phyloP scores from a whole-genome alignment of 2,113 vertebrate species.

The Sphaerodactylus townsendi region DNA sequence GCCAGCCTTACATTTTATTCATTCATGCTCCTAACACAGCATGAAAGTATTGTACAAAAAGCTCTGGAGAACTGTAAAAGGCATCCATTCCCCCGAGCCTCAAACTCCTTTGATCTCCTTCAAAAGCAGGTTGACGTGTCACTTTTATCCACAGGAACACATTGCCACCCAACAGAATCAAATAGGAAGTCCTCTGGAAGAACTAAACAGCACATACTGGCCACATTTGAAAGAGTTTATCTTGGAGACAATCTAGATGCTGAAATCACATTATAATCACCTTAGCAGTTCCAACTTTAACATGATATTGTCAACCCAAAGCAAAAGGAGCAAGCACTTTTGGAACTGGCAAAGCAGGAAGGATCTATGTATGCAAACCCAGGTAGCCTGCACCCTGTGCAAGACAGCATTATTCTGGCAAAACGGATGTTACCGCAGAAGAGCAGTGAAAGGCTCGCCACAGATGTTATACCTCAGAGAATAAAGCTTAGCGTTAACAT shows the following conservation, averaged over 20 bases:
- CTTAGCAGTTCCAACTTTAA: constrained; percentile 22
- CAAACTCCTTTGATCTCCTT: too few species aligned
- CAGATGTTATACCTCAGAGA: constrained; percentile 59
- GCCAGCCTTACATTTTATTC: too few species aligned
- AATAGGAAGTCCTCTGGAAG: background rate
- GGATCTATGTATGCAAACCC: constrained; percentile 41
- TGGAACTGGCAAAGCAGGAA: accelerated
- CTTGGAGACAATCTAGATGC: background rate
- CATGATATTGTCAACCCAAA: constrained; percentile 47
- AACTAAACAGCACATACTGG: background rate
- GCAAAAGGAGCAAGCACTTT: background rate
- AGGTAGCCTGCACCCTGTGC: constrained; percentile 19
- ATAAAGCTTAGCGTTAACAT: constrained; percentile 61
- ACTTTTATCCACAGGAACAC: too few species aligned
- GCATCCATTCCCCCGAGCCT: background rate
- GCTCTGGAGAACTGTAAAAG: background rate
- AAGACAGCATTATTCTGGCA: constrained; percentile 46
- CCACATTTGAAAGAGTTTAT: background rate
- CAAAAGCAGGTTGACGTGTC: too few species aligned
- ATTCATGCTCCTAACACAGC: background rate
- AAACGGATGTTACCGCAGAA: constrained; percentile 52
- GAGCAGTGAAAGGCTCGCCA: constrained; percentile 54
- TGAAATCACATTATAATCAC: constrained; percentile 22
- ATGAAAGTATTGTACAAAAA: background rate
- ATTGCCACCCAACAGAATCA: too few species aligned